Base-by-base conservation (phyloP, 2,797 vertebrate species). In the Bovichtus variegatus region DNA sequence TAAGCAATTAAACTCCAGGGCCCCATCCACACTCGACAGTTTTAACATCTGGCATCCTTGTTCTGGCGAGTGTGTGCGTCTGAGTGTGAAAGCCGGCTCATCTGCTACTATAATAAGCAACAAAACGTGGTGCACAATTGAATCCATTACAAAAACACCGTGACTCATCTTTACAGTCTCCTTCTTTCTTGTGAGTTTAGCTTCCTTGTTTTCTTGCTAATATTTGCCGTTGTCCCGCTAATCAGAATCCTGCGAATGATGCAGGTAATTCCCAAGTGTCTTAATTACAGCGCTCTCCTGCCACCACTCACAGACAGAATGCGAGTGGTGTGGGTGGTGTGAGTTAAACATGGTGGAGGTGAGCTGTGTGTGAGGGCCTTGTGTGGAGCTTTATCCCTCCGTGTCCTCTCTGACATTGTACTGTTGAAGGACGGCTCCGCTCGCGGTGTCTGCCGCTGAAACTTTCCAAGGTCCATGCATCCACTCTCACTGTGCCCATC, bases 21-120 rank as follows among this genome's bases (percentile, higher is more conserved):
- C 82, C 72, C 74, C 71, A 68, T 87, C 84, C 77, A 70, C 84
- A 81, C 80, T 85, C 67, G 61, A 90, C 80, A 80, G 71, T 89
- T 88, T 85, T 79, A 93, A 92, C 93, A 92, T 94, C 93, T 93
- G 93, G 86, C 80, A 57, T 71, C 81, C 66, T 78, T 82, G 72
- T 84, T 85, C 79, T 67, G 13, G 71, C 55, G 49, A 80, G 75
- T 68, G 74, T 79, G 74, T 64, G 68, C 15, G 54, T 64, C 3
- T 60, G 69, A 57, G 74, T 76, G 86, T 78, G 76, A 59, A 81
- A 40, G 74, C 74, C 78, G 80, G 83, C 83, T 92, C 86, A 87
- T 89, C 87, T 90, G 80, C 91, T 85, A 2, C 80, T 84, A 63
- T 88, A 88, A 91, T 85, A 76, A 64, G 79, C 77, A 62, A 21